phyloP scores from a whole-genome alignment of 2,113 vertebrate species.

The Ardeotis arabs region DNA sequence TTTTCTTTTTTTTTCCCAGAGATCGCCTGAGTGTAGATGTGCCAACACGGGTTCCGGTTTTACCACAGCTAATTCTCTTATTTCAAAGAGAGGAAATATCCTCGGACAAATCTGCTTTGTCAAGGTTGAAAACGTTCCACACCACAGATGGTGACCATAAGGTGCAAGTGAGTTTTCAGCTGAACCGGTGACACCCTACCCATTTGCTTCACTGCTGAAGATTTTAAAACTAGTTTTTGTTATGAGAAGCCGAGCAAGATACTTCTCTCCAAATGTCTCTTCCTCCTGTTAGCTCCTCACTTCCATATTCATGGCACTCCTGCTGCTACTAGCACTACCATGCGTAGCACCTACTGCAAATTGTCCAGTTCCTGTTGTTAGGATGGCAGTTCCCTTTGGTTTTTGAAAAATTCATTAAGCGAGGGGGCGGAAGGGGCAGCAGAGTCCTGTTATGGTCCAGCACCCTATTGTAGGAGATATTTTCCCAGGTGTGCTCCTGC shows the following conservation, averaged over 20 bases:
- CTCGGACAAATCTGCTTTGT: conserved; percentile 74
- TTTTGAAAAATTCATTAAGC: conserved; percentile 65
- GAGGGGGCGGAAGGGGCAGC: not conserved
- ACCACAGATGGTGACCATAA: conserved; percentile 75
- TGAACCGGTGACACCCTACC: conserved; percentile 71
- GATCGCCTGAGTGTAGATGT: conserved; percentile 64
- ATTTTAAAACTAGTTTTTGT: conserved; percentile 70
- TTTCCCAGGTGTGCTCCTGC: conserved; percentile 3
- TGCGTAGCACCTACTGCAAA: conserved; percentile 65
- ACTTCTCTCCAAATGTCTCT: conserved; percentile 65
- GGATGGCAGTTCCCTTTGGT: conserved; percentile 56
- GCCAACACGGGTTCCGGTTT: conserved; percentile 68
- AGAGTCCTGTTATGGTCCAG: conserved; percentile 45
- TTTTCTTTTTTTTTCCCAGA: not conserved
- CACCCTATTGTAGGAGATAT: conserved; percentile 15
- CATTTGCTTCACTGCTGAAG: conserved; percentile 72
- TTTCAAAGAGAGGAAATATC: conserved; percentile 76
- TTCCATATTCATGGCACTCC: conserved; percentile 71
- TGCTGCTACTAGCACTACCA: conserved; percentile 63
- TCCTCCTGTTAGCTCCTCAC: conserved; percentile 67
- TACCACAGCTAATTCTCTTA: conserved; percentile 73
- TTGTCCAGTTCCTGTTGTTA: conserved; percentile 65
- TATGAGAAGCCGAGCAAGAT: conserved; percentile 64
- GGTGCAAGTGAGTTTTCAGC: conserved; percentile 70
- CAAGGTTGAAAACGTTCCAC: conserved; percentile 74